phyloP scores from a whole-genome alignment of 2,113 vertebrate genomes.

The Nyctibius bracteatus region DNA sequence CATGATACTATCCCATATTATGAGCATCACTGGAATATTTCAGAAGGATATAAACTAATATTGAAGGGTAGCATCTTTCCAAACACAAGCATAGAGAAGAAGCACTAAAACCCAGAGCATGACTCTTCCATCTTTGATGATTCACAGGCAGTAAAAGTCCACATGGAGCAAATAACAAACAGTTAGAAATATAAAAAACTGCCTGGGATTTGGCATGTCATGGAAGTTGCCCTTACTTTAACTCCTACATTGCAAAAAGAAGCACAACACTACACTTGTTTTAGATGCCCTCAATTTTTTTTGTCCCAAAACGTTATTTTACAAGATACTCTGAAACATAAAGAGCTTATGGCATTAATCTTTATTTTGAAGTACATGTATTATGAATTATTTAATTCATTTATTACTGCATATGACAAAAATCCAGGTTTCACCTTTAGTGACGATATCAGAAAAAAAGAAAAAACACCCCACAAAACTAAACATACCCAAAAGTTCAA shows the following conservation, averaged over 20 bases:
- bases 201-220: background rate
- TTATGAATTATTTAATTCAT: background rate
- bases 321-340: background rate
- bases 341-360: background rate
- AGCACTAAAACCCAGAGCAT: background rate
- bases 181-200: background rate
- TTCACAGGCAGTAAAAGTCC: background rate
- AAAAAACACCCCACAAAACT: background rate
- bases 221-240: background rate
- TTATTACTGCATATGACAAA: background rate
- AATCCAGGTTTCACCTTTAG: background rate
- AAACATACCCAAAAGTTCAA: background rate
- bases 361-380: background rate
- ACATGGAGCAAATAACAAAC: background rate
- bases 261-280: background rate
- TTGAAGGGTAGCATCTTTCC: background rate
- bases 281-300: background rate
- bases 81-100: background rate
- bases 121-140: background rate
- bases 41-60: background rate
- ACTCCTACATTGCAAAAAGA: background rate
- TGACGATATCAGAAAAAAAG: background rate
- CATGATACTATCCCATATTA: background rate
- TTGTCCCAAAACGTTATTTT: background rate
- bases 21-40: background rate